These are phyloP conservation scores for Drosophila gunungcola DNA, from an alignment of 1,140 invertebrate species.

Conservation along the genomic window DNA sequence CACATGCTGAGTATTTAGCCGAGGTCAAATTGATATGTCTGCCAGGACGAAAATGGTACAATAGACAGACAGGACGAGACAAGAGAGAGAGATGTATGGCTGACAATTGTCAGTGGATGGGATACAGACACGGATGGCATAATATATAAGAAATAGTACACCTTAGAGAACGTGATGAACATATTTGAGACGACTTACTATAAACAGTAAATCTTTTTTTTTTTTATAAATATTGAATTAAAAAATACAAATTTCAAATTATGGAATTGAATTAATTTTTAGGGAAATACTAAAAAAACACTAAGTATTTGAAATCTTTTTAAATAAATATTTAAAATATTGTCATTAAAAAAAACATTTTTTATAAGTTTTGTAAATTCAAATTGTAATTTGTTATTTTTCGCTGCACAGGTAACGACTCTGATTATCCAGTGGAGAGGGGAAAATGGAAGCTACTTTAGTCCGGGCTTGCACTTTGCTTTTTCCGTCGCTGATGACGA, in stretches of 20 bases:
- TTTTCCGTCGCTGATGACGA: constrained; percentile 41
- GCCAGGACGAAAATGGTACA: constrained; percentile 39
- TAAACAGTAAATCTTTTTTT: not conserved
- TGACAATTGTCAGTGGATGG: constrained; percentile 30
- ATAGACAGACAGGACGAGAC: constrained; percentile 25
- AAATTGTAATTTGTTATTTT: not conserved
- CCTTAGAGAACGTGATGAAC: not conserved
- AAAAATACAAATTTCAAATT: no score
- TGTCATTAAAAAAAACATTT: not conserved
- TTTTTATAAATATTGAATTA: not conserved
- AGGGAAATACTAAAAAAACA: no score
- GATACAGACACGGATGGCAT: constrained; percentile 7
- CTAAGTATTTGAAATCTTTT: no score
- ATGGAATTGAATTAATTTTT: not conserved
- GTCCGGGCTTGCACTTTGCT: constrained; percentile 10
- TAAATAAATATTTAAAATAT: not conserved
- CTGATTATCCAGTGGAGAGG: not conserved
- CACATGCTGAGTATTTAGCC: constrained; percentile 67
- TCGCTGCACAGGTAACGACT: not conserved
- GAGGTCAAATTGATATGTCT: constrained; percentile 75
- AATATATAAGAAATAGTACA: not conserved
- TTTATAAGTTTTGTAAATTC: not conserved
- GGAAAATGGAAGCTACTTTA: not conserved
- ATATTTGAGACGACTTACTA: not conserved
- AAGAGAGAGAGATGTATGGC: constrained; percentile 34